These are phyloP conservation scores for Hydrotaea diabolus DNA, from an alignment of 2,888 invertebrate genomes.

Conservation along the genomic window DNA sequence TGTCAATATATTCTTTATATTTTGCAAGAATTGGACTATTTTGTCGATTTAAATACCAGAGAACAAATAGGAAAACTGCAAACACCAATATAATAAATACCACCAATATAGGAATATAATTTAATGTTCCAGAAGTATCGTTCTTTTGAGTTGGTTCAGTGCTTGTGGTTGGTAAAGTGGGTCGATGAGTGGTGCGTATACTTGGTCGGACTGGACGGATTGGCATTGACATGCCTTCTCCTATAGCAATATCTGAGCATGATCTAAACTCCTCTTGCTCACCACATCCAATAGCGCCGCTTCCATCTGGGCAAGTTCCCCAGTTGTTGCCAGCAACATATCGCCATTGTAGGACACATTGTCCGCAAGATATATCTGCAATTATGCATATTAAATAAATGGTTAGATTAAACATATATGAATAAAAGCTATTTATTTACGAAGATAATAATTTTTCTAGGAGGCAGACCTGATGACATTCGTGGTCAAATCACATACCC, in stretches of 20 bases:
- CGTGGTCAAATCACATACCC: too few relatives aligned
- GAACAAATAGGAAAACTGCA: slow-evolving; percentile 84
- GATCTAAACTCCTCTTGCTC: slow-evolving; percentile 94
- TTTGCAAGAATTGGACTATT: slow-evolving; percentile 84
- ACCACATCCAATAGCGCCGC: slow-evolving; percentile 91
- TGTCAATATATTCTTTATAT: slow-evolving; percentile 50
- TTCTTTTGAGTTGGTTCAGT: slow-evolving; percentile 67
- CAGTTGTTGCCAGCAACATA: slow-evolving; percentile 94
- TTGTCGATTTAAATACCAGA: slow-evolving; percentile 89
- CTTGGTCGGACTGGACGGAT: slow-evolving; percentile 79
- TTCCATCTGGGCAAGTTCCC: slow-evolving; percentile 88
- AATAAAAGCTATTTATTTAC: neutral
- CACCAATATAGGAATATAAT: slow-evolving; percentile 83
- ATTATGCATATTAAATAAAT: neutral
- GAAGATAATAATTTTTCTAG: too few relatives aligned
- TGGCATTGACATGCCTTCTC: slow-evolving; percentile 81
- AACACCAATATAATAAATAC: slow-evolving; percentile 86
- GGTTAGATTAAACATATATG: neutral
- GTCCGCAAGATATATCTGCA: slow-evolving; percentile 86
- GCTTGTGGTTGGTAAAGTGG: slow-evolving; percentile 46
- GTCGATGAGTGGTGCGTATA: slow-evolving; percentile 68
- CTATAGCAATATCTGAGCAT: slow-evolving; percentile 90
- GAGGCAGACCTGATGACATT: too few relatives aligned
- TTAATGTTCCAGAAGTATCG: slow-evolving; percentile 72
- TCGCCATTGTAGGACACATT: slow-evolving; percentile 94